A percentile compares a stretch with the other conserved stretches of the same genome.
phyloP scores from a whole-genome alignment of 1,140 invertebrate species.

The Anadara kagoshimensis region DNA sequence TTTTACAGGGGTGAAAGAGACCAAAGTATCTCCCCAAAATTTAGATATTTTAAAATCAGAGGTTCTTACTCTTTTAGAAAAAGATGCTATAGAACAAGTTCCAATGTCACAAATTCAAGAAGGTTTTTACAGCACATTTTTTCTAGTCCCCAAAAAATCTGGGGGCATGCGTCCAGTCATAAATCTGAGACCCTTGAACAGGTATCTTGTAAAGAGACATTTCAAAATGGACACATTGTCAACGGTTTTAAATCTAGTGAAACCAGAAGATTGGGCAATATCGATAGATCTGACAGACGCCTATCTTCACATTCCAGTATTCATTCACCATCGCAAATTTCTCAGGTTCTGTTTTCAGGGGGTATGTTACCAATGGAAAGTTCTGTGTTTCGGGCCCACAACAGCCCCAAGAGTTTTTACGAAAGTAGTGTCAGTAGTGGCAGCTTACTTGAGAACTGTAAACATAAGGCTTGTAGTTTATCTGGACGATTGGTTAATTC shows the following conservation, averaged over 20 bases:
- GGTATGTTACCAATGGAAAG: slow-evolving; percentile 7
- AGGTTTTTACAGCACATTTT: slow-evolving; percentile 46
- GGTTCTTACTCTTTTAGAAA: slow-evolving; percentile 28
- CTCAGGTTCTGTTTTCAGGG: slow-evolving; percentile 7
- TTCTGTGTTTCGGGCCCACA: slow-evolving; percentile 27
- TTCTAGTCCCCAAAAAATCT: slow-evolving; percentile 33
- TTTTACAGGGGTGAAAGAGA: not conserved
- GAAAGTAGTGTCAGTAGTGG: slow-evolving; percentile 25
- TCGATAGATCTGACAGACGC: slow-evolving; percentile 25
- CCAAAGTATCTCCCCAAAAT: not conserved
- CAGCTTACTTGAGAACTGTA: slow-evolving; percentile 10
- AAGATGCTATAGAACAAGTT: slow-evolving; percentile 11
- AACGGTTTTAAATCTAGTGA: slow-evolving; percentile 26
- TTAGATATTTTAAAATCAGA: slow-evolving; percentile 29
- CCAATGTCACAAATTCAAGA: not conserved
- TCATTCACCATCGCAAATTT: slow-evolving; percentile 2
- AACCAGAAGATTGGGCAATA: slow-evolving; percentile 29
- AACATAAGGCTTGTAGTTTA: slow-evolving; percentile 12
- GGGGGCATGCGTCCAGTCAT: not conserved
- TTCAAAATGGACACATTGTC: slow-evolving; percentile 36
- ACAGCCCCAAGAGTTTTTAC: slow-evolving; percentile 32
- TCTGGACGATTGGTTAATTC: slow-evolving; percentile 18
- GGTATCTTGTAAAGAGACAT: slow-evolving; percentile 27
- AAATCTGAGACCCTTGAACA: slow-evolving; percentile 27
- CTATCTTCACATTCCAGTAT: slow-evolving; percentile 24